A percentile compares a stretch with the other conserved stretches of the same genome.
Evolutionary conservation across 2,113 vertebrate genomes (phyloP).

Genomic region (Pelodiscus sinensis): DNA sequence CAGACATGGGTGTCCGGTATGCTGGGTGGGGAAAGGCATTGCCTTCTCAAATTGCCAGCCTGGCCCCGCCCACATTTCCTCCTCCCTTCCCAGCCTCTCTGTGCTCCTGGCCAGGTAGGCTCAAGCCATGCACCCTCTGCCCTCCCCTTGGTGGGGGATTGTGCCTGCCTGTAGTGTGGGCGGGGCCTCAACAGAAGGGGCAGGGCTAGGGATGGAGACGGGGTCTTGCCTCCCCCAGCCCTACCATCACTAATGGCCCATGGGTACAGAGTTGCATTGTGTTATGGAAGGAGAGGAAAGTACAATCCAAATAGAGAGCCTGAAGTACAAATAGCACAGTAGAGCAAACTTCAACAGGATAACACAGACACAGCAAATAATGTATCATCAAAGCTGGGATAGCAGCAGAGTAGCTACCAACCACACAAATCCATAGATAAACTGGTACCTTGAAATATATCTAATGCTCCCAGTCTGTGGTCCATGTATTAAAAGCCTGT

Average conservation of each 20-base stretch:
- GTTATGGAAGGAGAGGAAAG: background rate
- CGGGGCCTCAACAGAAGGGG: no score
- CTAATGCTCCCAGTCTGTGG: background rate
- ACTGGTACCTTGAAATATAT: background rate
- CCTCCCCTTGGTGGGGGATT: no score
- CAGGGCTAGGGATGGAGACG: no score
- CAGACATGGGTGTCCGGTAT: background rate
- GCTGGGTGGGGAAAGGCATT: no score
- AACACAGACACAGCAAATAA: background rate
- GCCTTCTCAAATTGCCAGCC: no score
- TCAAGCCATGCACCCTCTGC: no score
- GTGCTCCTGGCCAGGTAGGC: no score
- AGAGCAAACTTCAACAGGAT: conserved; percentile 8
- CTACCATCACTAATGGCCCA: no score
- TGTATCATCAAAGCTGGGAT: background rate
- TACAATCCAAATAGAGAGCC: conserved; percentile 28
- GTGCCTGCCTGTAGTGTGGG: no score
- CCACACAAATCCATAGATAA: background rate
- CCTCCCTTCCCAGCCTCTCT: no score
- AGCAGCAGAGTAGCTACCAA: background rate
- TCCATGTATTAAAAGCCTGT: accelerated
- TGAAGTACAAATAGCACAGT: conserved; percentile 17
- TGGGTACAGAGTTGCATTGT: conserved; percentile 18
- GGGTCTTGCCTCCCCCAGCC: no score
- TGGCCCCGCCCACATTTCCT: no score